A percentile compares a stretch with the other conserved stretches of the same genome.
phyloP scores from a whole-genome alignment of 2,888 invertebrate species.

The Drosophila planitibia region DNA sequence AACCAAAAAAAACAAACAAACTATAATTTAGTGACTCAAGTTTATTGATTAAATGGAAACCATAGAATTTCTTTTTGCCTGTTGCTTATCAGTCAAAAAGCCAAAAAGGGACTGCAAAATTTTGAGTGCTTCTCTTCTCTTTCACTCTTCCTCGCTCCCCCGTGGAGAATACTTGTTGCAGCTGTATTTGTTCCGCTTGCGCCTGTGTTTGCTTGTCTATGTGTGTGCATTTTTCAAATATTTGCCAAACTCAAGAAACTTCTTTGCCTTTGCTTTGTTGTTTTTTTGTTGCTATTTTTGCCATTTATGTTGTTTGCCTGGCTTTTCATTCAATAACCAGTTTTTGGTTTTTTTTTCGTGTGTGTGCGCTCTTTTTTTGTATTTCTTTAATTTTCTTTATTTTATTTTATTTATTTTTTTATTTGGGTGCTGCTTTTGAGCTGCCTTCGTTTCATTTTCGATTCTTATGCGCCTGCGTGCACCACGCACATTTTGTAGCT shows the following conservation, averaged over 20 bases:
- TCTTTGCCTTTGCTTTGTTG: slow-evolving; percentile 59
- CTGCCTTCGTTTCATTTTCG: slow-evolving; percentile 25
- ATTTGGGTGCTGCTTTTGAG: slow-evolving; percentile 50
- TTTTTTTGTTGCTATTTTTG: slow-evolving; percentile 48
- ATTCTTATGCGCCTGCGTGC: slow-evolving; percentile 56
- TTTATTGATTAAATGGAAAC: slow-evolving; percentile 37
- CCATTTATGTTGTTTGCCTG: slow-evolving; percentile 59
- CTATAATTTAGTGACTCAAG: slow-evolving; percentile 35
- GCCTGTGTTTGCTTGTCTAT: slow-evolving; percentile 19
- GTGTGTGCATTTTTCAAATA: slow-evolving; percentile 70
- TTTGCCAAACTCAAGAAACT: slow-evolving; percentile 71
- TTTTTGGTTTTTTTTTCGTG: slow-evolving; percentile 60
- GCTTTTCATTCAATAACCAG: slow-evolving; percentile 82
- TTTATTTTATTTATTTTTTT: slow-evolving; percentile 17
- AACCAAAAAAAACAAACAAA: slow-evolving; percentile 2
- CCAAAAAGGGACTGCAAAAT: slow-evolving; percentile 11
- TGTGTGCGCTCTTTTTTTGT: slow-evolving; percentile 52
- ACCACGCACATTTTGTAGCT: slow-evolving; percentile 58
- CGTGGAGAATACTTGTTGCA: slow-evolving; percentile 34
- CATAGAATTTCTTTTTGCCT: slow-evolving; percentile 30
- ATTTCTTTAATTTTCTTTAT: slow-evolving; percentile 35
- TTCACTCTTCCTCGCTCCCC: background rate
- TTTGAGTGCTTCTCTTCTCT: slow-evolving; percentile 5
- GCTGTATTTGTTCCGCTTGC: slow-evolving; percentile 43
- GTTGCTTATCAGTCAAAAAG: slow-evolving; percentile 24